Conservation (phyloP, 2,113 vertebrate genomes). For the Motacilla tschutschensis region DNA sequence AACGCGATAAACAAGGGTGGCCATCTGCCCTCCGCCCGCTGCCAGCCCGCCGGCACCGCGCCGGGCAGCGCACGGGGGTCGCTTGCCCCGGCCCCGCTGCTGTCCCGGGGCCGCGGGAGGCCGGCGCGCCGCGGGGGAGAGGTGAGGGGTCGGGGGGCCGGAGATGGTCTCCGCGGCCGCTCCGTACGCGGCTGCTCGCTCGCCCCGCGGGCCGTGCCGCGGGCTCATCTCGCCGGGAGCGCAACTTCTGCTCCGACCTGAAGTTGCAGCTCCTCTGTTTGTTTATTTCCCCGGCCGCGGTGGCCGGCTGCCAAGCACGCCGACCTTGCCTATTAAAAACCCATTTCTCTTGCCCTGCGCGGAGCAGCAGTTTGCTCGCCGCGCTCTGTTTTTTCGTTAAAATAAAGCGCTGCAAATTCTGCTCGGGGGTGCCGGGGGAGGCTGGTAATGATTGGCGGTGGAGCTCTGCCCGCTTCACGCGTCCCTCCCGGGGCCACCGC, state of each 20-base stretch:
- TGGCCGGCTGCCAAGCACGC: conserved; percentile 47
- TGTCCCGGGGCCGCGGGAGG: neutral
- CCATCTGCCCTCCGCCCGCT: neutral
- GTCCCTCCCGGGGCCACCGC: neutral
- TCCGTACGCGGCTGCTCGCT: neutral
- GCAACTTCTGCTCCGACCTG: conserved; percentile 16
- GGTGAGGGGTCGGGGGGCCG: neutral
- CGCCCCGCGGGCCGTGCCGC: neutral
- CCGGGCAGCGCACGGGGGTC: neutral
- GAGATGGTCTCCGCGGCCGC: neutral
- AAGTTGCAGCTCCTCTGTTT: conserved; percentile 32
- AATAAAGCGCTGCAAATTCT: conserved; percentile 7
- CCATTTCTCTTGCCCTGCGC: conserved; percentile 44
- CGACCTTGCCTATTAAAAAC: conserved; percentile 48
- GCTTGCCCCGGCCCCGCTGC: neutral
- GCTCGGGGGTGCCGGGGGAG: neutral
- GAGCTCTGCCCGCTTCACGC: neutral
- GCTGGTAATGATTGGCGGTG: neutral
- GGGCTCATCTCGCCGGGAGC: neutral
- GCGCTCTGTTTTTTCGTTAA: conserved; percentile 20
- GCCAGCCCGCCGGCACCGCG: neutral
- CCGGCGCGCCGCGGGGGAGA: neutral
- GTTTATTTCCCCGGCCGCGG: conserved; percentile 21
- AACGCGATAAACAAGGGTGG: neutral
- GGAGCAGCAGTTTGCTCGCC: conserved; percentile 21